These are phyloP conservation scores for Helicoverpa zea DNA, from an alignment of 1,140 invertebrate genomes.

Conservation along the genomic window DNA sequence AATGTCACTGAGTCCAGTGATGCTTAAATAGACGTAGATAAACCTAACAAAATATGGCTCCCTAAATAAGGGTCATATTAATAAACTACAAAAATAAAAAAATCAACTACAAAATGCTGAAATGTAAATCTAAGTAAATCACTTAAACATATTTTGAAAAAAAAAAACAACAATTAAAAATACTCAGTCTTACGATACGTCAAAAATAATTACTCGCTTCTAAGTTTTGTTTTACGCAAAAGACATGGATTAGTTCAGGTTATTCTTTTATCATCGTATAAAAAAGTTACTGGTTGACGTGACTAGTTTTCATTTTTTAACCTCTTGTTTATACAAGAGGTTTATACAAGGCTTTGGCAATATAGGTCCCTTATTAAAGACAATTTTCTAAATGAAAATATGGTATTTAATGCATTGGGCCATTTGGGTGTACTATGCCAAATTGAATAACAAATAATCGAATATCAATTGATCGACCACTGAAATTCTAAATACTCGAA, in stretches of 20 bases:
- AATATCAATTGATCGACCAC: too few relatives aligned
- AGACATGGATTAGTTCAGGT: slow-evolving; percentile 24
- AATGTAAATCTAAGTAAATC: slow-evolving; percentile 39
- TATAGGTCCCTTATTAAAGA: slow-evolving; percentile 18
- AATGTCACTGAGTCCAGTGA: background rate
- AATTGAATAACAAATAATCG: too few relatives aligned
- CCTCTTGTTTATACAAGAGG: slow-evolving; percentile 9
- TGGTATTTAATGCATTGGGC: background rate
- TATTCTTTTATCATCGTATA: slow-evolving; percentile 12
- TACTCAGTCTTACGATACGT: slow-evolving; percentile 60
- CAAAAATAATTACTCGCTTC: slow-evolving; percentile 37
- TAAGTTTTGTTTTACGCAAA: slow-evolving; percentile 20
- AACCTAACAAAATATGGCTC: background rate
- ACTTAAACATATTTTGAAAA: slow-evolving; percentile 45
- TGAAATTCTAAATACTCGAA: too few relatives aligned
- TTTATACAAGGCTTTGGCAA: slow-evolving; percentile 46
- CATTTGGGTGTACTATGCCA: too few relatives aligned
- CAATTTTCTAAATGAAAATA: background rate
- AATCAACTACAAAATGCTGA: slow-evolving; percentile 41
- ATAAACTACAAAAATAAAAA: slow-evolving; percentile 16
- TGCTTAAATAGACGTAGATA: background rate
- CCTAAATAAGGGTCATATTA: background rate
- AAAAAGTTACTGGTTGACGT: slow-evolving; percentile 32
- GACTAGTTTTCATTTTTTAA: slow-evolving; percentile 31
- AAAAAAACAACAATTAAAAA: slow-evolving; percentile 52